Evolutionary conservation across 2,113 vertebrate species (phyloP).

Genomic region (Nothocercus nigrocapillus): DNA sequence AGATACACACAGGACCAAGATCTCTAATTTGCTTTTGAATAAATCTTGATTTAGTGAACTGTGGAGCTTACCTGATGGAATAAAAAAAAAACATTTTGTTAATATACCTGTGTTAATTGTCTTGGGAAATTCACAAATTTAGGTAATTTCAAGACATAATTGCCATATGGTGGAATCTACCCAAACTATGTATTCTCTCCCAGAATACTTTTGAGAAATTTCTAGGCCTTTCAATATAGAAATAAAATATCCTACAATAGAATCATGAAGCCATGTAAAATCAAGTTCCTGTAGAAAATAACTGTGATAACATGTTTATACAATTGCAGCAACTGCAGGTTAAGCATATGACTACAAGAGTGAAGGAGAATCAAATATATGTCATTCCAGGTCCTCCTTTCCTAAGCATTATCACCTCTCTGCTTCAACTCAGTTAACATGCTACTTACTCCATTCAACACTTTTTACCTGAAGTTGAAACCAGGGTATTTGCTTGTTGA

Average conservation of each 20-base stretch:
- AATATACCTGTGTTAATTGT: background rate
- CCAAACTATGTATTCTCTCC: background rate
- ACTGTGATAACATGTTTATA: background rate
- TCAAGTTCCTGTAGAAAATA: background rate
- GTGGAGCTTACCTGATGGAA: background rate
- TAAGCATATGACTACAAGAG: background rate
- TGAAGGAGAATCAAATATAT: background rate
- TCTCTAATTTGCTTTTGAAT: background rate
- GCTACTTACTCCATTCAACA: background rate
- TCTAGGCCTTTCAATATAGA: background rate
- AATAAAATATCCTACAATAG: background rate
- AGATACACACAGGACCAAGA: background rate
- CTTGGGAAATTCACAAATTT: background rate
- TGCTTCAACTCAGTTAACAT: background rate
- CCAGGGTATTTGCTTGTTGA: conserved; percentile 81
- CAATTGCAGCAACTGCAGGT: background rate
- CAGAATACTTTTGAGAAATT: background rate
- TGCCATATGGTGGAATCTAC: background rate
- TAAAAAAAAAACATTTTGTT: background rate
- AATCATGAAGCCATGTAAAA: too few relatives aligned
- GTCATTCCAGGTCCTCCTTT: background rate
- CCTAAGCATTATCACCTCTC: background rate
- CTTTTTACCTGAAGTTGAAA: conserved; percentile 83
- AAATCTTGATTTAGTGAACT: background rate
- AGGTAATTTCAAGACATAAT: background rate